These are phyloP conservation scores for Ifrita kowaldi DNA, from an alignment of 2,113 vertebrate genomes.

Conservation along the genomic window DNA sequence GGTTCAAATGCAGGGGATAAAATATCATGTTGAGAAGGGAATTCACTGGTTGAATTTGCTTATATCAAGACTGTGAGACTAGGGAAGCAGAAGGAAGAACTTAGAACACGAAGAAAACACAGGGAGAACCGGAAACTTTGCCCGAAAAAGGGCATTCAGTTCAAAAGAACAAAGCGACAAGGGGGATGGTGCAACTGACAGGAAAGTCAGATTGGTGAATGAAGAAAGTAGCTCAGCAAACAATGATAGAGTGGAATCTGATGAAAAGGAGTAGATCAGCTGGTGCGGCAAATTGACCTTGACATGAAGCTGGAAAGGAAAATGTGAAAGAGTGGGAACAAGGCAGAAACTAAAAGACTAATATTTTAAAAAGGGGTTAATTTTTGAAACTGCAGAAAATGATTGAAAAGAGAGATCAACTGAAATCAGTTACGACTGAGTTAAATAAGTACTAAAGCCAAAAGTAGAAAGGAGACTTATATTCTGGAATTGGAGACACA, in stretches of 20 bases:
- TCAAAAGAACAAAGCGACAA: background rate
- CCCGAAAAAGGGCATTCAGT: background rate
- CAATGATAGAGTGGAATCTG: background rate
- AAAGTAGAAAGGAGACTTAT: background rate
- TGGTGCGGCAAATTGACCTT: background rate
- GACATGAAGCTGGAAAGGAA: background rate
- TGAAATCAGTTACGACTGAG: background rate
- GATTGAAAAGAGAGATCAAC: background rate
- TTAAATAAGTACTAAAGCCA: background rate
- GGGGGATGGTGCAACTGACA: background rate
- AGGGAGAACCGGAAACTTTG: background rate
- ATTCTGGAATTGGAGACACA: background rate
- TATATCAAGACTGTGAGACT: background rate
- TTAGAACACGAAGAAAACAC: background rate
- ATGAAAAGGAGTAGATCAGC: background rate
- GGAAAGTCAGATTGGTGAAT: background rate
- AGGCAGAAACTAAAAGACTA: background rate
- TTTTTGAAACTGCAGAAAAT: background rate
- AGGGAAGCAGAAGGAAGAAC: background rate
- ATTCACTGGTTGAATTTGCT: background rate
- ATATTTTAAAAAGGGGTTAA: background rate
- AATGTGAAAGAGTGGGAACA: background rate
- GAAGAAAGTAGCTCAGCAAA: background rate
- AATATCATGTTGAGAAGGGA: background rate
- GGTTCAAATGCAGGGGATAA: background rate